Evolutionary conservation across 2,113 vertebrate genomes (phyloP).

Genomic region (Zosterops japonicus): DNA sequence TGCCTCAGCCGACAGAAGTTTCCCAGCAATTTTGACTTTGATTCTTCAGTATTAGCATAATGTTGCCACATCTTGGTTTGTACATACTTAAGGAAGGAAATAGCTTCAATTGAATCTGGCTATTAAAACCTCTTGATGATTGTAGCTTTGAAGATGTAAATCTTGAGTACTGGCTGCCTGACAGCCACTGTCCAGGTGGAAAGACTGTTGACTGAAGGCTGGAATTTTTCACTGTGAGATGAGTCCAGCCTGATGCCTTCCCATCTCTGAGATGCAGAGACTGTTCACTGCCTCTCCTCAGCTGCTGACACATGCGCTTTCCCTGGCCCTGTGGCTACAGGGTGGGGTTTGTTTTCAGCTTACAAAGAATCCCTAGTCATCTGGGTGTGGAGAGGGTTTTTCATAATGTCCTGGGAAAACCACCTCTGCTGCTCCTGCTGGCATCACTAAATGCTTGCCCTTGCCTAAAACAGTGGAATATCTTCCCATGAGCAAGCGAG

Average conservation of each 20-base stretch:
- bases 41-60: slow-evolving; percentile 33
- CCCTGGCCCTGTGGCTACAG: not conserved
- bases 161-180: not conserved
- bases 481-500: not conserved
- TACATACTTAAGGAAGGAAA: slow-evolving; percentile 10
- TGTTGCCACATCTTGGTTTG: slow-evolving; percentile 18
- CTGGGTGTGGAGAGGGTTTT: slow-evolving; percentile 22
- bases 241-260: not conserved
- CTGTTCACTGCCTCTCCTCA: not conserved
- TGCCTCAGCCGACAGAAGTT: not conserved
- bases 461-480: not conserved
- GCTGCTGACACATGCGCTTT: slow-evolving; percentile 30
- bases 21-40: slow-evolving; percentile 42
- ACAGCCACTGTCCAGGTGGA: not conserved
- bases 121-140: not conserved
- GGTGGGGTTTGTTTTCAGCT: slow-evolving; percentile 53
- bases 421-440: not conserved
- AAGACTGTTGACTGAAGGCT: not conserved
- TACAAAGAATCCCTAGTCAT: slow-evolving; percentile 21
- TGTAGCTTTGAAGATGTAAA: slow-evolving; percentile 9
- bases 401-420: not conserved
- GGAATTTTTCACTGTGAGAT: not conserved
- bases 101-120: not conserved
- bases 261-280: not conserved
- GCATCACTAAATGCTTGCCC: not conserved